A percentile compares a stretch with the other conserved stretches of the same genome.
Evolutionary conservation across 2,113 vertebrate genomes (phyloP).

Genomic region (Probosciger aterrimus): DNA sequence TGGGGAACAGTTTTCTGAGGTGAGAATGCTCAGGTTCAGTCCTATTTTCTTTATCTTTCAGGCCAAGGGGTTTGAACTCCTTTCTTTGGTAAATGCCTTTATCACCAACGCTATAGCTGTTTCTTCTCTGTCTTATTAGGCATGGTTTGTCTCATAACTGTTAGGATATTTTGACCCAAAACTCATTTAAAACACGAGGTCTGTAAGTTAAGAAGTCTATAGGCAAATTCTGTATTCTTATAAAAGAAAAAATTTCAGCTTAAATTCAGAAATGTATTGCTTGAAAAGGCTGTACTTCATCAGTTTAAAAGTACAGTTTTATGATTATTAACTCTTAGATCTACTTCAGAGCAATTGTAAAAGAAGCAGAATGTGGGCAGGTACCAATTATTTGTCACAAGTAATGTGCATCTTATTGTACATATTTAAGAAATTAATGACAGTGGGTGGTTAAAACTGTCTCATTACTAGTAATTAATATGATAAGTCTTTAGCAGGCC

Average conservation of each 20-base stretch:
- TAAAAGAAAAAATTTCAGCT: neutral
- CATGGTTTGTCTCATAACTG: neutral
- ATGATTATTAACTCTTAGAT: conserved; percentile 2
- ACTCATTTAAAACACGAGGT: neutral
- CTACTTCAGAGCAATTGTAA: neutral
- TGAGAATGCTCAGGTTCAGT: neutral
- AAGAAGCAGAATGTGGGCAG: conserved; percentile 17
- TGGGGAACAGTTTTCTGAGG: neutral
- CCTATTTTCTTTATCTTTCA: neutral
- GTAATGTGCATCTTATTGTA: conserved; percentile 41
- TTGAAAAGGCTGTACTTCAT: neutral
- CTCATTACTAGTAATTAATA: conserved; percentile 63
- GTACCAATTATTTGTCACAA: conserved; percentile 46
- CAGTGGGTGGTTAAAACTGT: conserved; percentile 40
- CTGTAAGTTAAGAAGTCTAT: neutral
- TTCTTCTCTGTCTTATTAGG: neutral
- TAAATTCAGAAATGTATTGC: neutral
- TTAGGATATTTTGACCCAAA: neutral
- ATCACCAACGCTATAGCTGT: neutral
- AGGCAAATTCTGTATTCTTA: neutral
- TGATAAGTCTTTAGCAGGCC: neutral
- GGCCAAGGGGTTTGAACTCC: neutral
- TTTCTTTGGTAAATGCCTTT: neutral
- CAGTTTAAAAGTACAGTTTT: neutral
- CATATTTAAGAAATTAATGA: conserved; percentile 62